Evolutionary conservation across 2,797 vertebrate genomes (phyloP), one percentile per base, ranked within the genome.

Genomic region (Cyprinodon diabolis): DNA sequence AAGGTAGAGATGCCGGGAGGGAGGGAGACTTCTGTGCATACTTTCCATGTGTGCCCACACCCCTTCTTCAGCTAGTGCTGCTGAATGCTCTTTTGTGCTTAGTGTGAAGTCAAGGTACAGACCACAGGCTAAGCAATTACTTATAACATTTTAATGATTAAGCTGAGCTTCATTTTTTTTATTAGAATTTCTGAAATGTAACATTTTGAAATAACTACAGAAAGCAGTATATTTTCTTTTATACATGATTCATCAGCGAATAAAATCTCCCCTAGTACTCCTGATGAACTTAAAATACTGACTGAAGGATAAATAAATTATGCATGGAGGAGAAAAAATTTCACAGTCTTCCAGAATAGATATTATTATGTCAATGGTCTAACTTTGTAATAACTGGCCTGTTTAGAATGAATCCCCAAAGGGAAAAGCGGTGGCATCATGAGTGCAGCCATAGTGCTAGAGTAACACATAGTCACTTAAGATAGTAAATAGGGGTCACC

Each of bases 51-150:
- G 77, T 82, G 75, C 87, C 82, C 77, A 75, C 81, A 75, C 84
- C 90, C 86, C 86, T 89, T 81, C 84, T 70, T 72, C 23, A 72
- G 80, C 82, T 30, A 25, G 74, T 62, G 86, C 91, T 93, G 88
- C 90, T 93, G 86, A 94, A 92, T 92, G 91, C 92, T 86, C 89
- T 90, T 92, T 91, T 84, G 81, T 82, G 66, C 84, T 78, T 48
- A 52, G 81, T 82, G 76, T 76, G 77, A 87, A 81, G 62, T 87
- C 81, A 81, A 68, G 74, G 72, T 66, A 66, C 23, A 70, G 66
- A 70, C 67, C 71, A 72, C 68, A 55, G 74, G 72, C 58, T 66
- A 52, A 43, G 43, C 19, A 58, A 35, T 72, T 57, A 67, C 43
- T 30, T 35, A 40, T 19, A 76, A 71, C 49, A 66, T 37, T 74